Base-by-base conservation (phyloP, 1,140 invertebrate species). In the Bombus fervidus region DNA sequence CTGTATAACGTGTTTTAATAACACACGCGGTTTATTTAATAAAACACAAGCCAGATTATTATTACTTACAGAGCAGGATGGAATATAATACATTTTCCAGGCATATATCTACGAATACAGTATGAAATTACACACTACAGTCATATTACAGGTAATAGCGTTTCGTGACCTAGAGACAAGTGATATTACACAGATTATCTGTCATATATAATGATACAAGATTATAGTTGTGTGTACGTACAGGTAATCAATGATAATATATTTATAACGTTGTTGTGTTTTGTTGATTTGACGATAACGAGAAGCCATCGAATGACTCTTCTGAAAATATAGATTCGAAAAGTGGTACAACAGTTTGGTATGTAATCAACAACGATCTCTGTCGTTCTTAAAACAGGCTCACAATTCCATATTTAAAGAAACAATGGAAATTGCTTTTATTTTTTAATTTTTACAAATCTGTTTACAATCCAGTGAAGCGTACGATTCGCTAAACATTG, bases 171-270 rank as follows among this genome's bases (percentile, higher is more conserved):
- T 73, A 18, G 15, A 43, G n/a, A n/a, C 10, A 73, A 73, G 41
- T 43, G 41, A 73, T 73, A 73, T 73, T 73, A 73, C 72, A 47
- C 28, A 43, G 72, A 73, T 47, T 31, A 43, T 73, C 72, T 25
- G 68, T 37, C 68, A 39, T 69, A 13, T 10, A 39, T 69, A 69
- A 37, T 25, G 18, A 43, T 73, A 31, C 41, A 73, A 28, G 28
- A 41, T 39, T 39, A 13, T n/a, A n/a, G 39, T 47, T 22, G 72
- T 74, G 31, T 15, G 22, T 34, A 69, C 10, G 37, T 39, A 39
- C 22, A 18, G 37, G 22, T 39, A 53, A 47, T 74, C 31, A 34
- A 41, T 74, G 72, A 74, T 31, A 2, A 12, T 47, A 6, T 43
- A 73, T 74, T 74, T 37, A 37, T 39, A 39, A 69, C 10, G n/a